Evolutionary conservation across 92 coral and sea anemone species (phyloP), one percentile per base, ranked within the genome.

Genomic region (Porites rus): DNA sequence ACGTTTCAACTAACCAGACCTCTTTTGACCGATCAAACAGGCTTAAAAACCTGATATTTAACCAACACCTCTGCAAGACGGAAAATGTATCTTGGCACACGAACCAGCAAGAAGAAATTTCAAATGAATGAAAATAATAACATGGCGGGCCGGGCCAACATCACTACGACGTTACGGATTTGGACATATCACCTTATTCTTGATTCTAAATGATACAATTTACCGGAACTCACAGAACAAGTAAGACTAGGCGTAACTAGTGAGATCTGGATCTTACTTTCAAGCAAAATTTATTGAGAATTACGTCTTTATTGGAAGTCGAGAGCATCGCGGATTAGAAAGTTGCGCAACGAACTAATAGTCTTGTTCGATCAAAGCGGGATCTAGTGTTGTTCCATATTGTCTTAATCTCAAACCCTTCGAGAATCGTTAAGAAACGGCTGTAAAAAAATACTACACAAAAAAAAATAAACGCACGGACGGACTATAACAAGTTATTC

Each of bases 51-150:
- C 79, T 73, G 52, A 75, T 74, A 58, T 73, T 11, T 20, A 73
- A 64, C 73, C 73, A 79, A 64, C n/a, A 21, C 80, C 64, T 63
- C 54, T 62, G 21, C 63, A 19, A 83, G 80, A 83, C 87, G 74
- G 87, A 80, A 74, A 83, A 83, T 83, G 46, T 38, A 73, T 58
- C 63, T 38, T 52, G 63, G 64, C 73, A 73, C 80, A 74, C 87
- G 28, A 74, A 80, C 80, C 51, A 83, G 61, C 79, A 38, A 74
- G 73, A 51, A 51, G 71, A 74, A 73, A 73, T 72, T 83, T 83
- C 74, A 74, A 83, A 83, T 83, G 87, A 83, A 83, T 83, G 87
- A 83, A 83, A 83, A 73, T 51, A 83, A 25, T 73, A 83, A 83
- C 80, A 83, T 83, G 87, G 78, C 87, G 79, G 78, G 24, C 87